These are phyloP conservation scores for Neodiprion virginianus DNA, from an alignment of 1,140 invertebrate species.

Conservation along the genomic window DNA sequence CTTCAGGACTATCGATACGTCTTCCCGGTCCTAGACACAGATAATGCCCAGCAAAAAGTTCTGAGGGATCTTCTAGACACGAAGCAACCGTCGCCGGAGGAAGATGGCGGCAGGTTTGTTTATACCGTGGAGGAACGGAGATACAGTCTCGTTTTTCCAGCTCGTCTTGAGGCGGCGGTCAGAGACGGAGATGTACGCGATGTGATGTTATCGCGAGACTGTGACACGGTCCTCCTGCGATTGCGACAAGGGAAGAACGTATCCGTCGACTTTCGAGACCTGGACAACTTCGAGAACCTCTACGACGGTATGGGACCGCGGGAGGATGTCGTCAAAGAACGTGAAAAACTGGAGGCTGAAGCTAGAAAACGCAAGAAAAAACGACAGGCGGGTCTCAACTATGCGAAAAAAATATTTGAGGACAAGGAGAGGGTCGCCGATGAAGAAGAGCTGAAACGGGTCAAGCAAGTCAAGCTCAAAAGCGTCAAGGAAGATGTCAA, in stretches of 20 bases:
- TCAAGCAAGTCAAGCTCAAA: conserved; percentile 61
- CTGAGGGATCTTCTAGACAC: conserved; percentile 68
- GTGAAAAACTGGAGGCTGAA: conserved; percentile 66
- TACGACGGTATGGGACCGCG: conserved; percentile 72
- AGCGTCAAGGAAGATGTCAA: conserved; percentile 55
- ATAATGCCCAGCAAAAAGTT: conserved; percentile 68
- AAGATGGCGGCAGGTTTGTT: conserved; percentile 70
- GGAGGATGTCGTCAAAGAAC: conserved; percentile 67
- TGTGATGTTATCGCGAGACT: conserved; percentile 77
- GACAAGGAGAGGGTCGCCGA: conserved; percentile 72
- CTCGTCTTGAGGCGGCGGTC: conserved; percentile 77
- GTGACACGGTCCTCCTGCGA: conserved; percentile 75
- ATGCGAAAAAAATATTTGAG: conserved; percentile 78
- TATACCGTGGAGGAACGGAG: conserved; percentile 77
- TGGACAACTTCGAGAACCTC: conserved; percentile 65
- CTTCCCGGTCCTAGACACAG: conserved; percentile 72
- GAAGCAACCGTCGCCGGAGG: conserved; percentile 62
- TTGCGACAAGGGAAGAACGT: conserved; percentile 76
- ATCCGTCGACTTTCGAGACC: conserved; percentile 72
- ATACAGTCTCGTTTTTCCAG: conserved; percentile 78
- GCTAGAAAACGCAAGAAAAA: conserved; percentile 67
- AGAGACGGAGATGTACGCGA: conserved; percentile 78
- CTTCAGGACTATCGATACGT: conserved; percentile 77
- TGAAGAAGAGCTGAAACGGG: conserved; percentile 63
- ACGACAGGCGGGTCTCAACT: conserved; percentile 64